phyloP scores from a whole-genome alignment of 2,113 vertebrate species.

The Carettochelys insculpta region DNA sequence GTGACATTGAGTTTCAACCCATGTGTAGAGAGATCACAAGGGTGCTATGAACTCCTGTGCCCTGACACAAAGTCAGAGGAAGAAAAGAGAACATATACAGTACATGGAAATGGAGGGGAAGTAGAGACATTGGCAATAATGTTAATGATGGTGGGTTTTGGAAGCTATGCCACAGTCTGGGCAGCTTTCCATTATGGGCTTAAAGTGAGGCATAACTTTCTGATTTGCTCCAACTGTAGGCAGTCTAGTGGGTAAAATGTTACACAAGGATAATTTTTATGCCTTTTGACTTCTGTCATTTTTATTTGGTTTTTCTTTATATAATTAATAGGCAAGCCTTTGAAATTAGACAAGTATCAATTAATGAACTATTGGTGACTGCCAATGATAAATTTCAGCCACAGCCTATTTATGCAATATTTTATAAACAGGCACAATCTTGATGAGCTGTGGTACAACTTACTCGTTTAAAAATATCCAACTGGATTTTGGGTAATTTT shows the following conservation, averaged over 20 bases:
- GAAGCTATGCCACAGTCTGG: background rate
- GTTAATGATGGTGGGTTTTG: accelerated
- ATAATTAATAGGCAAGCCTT: background rate
- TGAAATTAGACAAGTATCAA: too few relatives aligned
- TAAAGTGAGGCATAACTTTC: background rate
- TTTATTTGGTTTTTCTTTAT: background rate
- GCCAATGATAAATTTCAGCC: too few relatives aligned
- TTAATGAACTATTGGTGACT: too few relatives aligned
- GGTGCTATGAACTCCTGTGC: background rate
- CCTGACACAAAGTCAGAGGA: background rate
- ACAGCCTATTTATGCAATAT: accelerated
- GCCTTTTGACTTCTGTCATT: background rate
- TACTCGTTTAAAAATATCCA: background rate
- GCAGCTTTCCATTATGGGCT: background rate
- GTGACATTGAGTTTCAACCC: background rate
- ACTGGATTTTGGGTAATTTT: background rate
- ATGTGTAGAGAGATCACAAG: background rate
- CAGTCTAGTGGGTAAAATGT: background rate
- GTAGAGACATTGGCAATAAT: accelerated
- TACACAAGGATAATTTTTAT: background rate
- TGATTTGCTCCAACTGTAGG: background rate
- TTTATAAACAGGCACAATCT: background rate
- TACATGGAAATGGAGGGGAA: background rate
- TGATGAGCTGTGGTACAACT: background rate
- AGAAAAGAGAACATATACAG: background rate